Conservation (phyloP, 1,140 invertebrate species). For the Microplitis mediator region DNA sequence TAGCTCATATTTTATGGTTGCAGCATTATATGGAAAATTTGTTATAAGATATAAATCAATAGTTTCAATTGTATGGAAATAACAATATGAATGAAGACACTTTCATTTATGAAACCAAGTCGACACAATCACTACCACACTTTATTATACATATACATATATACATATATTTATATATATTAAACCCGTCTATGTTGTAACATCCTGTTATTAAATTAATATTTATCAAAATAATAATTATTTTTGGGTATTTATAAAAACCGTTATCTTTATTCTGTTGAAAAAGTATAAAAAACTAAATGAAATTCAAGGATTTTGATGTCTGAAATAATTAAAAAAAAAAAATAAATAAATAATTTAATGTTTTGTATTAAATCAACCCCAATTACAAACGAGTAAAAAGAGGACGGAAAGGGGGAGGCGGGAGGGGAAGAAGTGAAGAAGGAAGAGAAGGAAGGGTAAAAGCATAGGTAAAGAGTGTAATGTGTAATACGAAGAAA, state of each 20-base stretch:
- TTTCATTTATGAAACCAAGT: conserved; percentile 61
- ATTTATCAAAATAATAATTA: no score
- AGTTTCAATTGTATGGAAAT: conserved; percentile 62
- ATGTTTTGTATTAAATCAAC: conserved; percentile 7
- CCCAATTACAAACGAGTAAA: not conserved
- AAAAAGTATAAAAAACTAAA: no score
- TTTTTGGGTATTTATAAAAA: no score
- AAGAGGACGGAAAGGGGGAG: not conserved
- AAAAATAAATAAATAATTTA: no score
- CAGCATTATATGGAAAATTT: conserved; percentile 54
- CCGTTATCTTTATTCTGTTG: no score
- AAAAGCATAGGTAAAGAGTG: conserved; percentile 10
- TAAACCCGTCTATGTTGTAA: conserved; percentile 55
- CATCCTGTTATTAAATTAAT: conserved; percentile 56
- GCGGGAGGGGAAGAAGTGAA: not conserved
- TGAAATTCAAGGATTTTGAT: no score
- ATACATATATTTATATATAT: conserved; percentile 50
- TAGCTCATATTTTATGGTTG: conserved; percentile 37
- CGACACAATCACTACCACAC: no score
- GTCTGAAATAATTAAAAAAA: not conserved
- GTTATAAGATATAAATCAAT: conserved; percentile 60
- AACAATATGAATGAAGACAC: conserved; percentile 63
- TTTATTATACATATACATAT: no score
- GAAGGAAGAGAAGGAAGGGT: not conserved
- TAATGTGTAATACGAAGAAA: not conserved